These are phyloP conservation scores for Leptosomus discolor DNA, from an alignment of 2,113 vertebrate genomes.

Conservation along the genomic window DNA sequence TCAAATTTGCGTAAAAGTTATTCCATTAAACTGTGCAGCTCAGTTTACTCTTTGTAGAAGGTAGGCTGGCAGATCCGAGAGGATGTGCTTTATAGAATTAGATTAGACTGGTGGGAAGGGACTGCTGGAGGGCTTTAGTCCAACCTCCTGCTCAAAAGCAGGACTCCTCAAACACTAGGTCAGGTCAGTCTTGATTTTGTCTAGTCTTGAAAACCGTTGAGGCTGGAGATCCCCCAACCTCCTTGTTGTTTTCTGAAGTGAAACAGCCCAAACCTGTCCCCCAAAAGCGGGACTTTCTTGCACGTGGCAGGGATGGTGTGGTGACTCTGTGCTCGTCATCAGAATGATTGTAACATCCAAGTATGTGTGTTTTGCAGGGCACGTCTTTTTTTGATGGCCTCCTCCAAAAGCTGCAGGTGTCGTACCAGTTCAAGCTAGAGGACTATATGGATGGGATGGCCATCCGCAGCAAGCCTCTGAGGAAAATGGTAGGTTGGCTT, in stretches of 20 bases:
- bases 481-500: conserved; percentile 83
- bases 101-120: background rate
- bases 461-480: conserved; percentile 89
- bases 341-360: background rate
- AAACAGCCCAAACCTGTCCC: background rate
- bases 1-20: background rate
- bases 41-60: background rate
- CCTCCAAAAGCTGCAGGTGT: conserved; percentile 92
- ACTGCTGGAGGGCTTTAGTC: background rate
- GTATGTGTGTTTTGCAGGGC: conserved; percentile 77
- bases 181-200: background rate
- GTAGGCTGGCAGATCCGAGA: background rate
- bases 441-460: conserved; percentile 97
- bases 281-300: background rate
- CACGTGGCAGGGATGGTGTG: background rate
- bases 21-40: background rate
- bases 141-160: background rate
- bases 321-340: background rate
- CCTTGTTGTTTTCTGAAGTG: background rate
- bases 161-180: background rate
- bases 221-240: background rate
- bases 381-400: conserved; percentile 89
- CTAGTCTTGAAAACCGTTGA: background rate
- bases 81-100: background rate
- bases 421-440: conserved; percentile 92